Conservation (phyloP, 2,113 vertebrate genomes). For the Leiothrix lutea region DNA sequence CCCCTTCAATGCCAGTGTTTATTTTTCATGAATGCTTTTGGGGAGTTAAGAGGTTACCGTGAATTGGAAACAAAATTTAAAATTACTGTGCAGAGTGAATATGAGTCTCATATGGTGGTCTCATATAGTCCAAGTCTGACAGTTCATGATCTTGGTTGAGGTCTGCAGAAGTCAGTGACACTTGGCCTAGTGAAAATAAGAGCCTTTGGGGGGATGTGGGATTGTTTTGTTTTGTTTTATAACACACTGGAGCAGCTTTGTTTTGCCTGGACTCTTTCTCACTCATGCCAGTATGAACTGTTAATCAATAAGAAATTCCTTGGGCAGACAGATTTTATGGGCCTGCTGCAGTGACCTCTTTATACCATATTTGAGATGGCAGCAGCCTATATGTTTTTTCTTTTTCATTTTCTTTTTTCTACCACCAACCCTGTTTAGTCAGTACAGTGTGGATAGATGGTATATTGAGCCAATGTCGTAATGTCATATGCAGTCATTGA, state of each 20-base stretch:
- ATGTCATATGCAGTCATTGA: not conserved
- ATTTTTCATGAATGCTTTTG: not conserved
- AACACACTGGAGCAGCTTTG: not conserved
- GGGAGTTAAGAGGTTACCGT: not conserved
- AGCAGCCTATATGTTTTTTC: not conserved
- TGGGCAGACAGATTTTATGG: not conserved
- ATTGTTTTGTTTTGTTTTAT: slow-evolving; percentile 1
- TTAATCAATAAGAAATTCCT: slow-evolving; percentile 25
- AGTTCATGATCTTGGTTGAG: not conserved
- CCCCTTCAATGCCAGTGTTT: not conserved
- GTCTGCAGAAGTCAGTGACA: slow-evolving; percentile 17
- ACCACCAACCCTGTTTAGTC: not conserved
- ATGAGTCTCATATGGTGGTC: not conserved
- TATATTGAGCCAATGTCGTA: not conserved
- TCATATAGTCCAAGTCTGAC: not conserved
- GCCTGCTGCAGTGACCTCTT: not conserved
- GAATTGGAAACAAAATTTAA: not conserved
- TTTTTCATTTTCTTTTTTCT: not conserved
- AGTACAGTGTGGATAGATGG: not conserved
- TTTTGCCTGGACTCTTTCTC: slow-evolving; percentile 27
- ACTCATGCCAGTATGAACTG: not conserved
- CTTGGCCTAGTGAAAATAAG: slow-evolving; percentile 28
- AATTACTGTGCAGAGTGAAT: not conserved
- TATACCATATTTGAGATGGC: not conserved
- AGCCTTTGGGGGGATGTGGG: not conserved